These are phyloP conservation scores for Orchesellides sinensis DNA, from an alignment of 2,888 invertebrate species.

Conservation along the genomic window DNA sequence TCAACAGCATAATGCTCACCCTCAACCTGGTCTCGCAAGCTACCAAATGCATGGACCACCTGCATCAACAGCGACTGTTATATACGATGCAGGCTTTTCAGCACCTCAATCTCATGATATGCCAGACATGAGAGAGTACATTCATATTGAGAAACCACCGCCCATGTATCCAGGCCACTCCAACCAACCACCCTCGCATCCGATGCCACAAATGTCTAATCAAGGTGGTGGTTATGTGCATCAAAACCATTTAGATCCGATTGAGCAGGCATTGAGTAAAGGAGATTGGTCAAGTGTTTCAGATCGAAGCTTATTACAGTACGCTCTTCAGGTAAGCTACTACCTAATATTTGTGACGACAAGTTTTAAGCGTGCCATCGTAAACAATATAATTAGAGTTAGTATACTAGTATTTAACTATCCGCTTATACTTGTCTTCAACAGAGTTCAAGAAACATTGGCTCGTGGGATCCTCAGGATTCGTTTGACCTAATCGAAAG, in stretches of 20 bases:
- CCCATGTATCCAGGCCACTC: conserved; percentile 74
- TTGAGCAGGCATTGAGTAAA: conserved; percentile 73
- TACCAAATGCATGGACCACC: conserved; percentile 72
- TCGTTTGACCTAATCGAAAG: conserved; percentile 74
- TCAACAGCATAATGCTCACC: conserved; percentile 68
- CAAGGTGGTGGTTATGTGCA: conserved; percentile 67
- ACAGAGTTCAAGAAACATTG: conserved; percentile 73
- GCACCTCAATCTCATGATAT: conserved; percentile 72
- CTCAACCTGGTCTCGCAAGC: conserved; percentile 73
- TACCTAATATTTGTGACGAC: too few species aligned
- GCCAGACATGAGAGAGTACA: conserved; percentile 72
- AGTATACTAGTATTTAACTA: too few species aligned
- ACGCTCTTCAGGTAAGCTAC: conserved; percentile 73
- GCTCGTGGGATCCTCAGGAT: conserved; percentile 74
- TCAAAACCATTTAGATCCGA: conserved; percentile 72
- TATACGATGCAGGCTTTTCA: conserved; percentile 70
- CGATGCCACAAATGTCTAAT: conserved; percentile 67
- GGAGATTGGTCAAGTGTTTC: conserved; percentile 74
- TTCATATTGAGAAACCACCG: conserved; percentile 74
- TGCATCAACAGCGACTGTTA: conserved; percentile 69
- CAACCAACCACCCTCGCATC: conserved; percentile 68
- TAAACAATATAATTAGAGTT: too few species aligned
- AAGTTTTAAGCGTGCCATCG: too few species aligned
- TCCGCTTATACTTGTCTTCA: not conserved
- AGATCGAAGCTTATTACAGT: conserved; percentile 74